Conservation (phyloP, 2,113 vertebrate genomes). For the Argyrosomus japonicus region DNA sequence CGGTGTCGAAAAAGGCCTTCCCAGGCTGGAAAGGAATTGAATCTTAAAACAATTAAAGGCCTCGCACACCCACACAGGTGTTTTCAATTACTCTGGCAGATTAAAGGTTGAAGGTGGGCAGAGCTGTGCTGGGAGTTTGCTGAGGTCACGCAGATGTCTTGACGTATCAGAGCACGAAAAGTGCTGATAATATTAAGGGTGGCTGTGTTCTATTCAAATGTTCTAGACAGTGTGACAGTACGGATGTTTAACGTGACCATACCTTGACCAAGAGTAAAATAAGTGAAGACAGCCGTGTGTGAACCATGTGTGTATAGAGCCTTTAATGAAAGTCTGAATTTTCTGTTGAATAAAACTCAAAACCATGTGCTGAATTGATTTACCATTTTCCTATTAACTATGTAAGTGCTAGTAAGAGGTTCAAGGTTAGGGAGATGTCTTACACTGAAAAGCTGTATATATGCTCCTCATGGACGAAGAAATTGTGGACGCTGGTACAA, state of each 20-base stretch:
- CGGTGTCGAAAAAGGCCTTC: neutral
- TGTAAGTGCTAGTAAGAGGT: neutral
- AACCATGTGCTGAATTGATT: no score
- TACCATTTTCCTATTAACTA: neutral
- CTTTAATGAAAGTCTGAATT: neutral
- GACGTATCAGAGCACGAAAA: neutral
- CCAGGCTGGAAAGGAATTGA: neutral
- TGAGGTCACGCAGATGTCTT: neutral
- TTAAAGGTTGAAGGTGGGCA: neutral
- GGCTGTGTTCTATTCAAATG: neutral
- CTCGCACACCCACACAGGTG: neutral
- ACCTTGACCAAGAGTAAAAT: neutral
- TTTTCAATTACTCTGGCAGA: slow-evolving; percentile 5
- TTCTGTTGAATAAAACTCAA: neutral
- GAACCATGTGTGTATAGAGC: neutral
- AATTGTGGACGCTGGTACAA: neutral
- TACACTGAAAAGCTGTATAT: no score
- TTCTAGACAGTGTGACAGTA: neutral
- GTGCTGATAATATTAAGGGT: neutral
- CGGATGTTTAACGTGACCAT: no score
- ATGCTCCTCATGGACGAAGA: neutral
- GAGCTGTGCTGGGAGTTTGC: neutral
- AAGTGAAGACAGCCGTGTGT: neutral
- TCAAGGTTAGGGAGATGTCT: neutral
- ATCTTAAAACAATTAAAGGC: slow-evolving; percentile 19